Evolutionary conservation across 2,888 invertebrate genomes (phyloP).

Genomic region (Parnassius smintheus): DNA sequence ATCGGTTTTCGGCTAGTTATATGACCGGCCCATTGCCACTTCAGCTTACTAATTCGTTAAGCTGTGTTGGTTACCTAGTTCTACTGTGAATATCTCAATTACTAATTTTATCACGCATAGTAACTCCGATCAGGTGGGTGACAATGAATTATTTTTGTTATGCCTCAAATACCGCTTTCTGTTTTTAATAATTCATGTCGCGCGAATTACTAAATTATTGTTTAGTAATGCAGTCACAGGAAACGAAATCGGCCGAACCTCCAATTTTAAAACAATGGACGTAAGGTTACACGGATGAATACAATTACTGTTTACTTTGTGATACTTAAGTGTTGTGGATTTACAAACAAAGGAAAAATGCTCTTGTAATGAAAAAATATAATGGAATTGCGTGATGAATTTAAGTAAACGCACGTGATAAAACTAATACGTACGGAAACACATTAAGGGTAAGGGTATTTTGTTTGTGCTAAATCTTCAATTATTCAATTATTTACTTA

Average conservation of each 20-base stretch:
- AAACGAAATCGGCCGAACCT: not conserved
- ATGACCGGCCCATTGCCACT: too few relatives aligned
- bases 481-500: too few relatives aligned
- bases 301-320: not conserved
- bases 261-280: not conserved
- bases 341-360: conserved; percentile 9
- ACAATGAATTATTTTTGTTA: too few relatives aligned
- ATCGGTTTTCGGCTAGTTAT: too few relatives aligned
- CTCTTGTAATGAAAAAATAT: conserved; percentile 10
- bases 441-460: too few relatives aligned
- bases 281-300: not conserved
- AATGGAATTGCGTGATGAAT: conserved; percentile 1
- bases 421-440: not conserved
- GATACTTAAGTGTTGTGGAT: conserved; percentile 1
- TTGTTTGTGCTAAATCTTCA: too few relatives aligned
- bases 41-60: too few relatives aligned
- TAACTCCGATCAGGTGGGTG: too few relatives aligned
- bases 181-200: conserved; percentile 1
- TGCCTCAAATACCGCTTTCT: not conserved
- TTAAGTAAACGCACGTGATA: conserved; percentile 4
- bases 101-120: too few relatives aligned
- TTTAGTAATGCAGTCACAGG: conserved; percentile 5
- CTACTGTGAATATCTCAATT: too few relatives aligned
- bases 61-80: too few relatives aligned
- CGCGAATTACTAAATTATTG: not conserved